Base-by-base conservation (phyloP, 2,888 invertebrate genomes). In the Amphipoea oculea region DNA sequence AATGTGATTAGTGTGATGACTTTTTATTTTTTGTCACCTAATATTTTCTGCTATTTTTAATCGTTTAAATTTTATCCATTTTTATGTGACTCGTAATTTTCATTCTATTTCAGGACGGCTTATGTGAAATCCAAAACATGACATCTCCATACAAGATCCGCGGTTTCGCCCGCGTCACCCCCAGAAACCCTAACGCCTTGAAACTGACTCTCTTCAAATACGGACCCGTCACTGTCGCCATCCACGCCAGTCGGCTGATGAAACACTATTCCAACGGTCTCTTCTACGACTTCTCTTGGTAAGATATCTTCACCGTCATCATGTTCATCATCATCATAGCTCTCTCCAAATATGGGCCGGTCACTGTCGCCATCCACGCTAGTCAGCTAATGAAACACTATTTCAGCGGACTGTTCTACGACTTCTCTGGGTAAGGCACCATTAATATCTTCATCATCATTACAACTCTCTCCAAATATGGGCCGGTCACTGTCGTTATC, bases 291-390 rank as follows among this genome's bases (percentile, higher is more conserved):
- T 54, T 54, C 54, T 54, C 20, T 54, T 54, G 54, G 54, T 54
- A 54, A 54, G 54, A 54, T 0, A 54, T 54, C 20, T 54, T 54
- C 2, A 54, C 51, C 17, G 51, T 54, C 20, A 54, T 54, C 20
- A 2, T 23, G 20, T 7, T 54, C 54, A 54, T 48, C 48, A 14
- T 48, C 48, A 14, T 48, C 17, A 17, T 1, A 51, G 51, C 93
- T 0, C 79, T 95, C 5, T 85, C 88, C 85, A 92, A 93, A 65
- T 93, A 93, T 45, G 95, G 95, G 0, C 94, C 94, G 0, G 93
- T 93, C 60, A 60, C n/a, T 60, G 60, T n/a, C 12, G 12, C 0
- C 11, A 60, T n/a, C 1, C 4, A 12, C n/a, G n/a, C 12, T n/a
- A 60, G n/a, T n/a, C 0, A 0, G 0, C n/a, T 74, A 0, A 89